A percentile compares a stretch with the other conserved stretches of the same genome.
Evolutionary conservation across 2,797 vertebrate genomes (phyloP).

Genomic region (Euthynnus affinis): DNA sequence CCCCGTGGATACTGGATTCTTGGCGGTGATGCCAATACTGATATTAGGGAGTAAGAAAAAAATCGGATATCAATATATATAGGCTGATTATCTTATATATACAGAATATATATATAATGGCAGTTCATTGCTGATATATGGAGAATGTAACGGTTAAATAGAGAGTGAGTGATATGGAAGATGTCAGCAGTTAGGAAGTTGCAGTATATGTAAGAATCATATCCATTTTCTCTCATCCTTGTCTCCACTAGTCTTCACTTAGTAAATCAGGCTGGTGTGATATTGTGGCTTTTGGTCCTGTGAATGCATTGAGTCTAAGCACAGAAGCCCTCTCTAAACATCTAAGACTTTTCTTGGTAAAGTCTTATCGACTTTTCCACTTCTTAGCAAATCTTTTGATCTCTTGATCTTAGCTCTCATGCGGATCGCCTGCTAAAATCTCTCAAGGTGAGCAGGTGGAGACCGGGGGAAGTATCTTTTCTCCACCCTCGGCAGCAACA

Average conservation of each 20-base stretch:
- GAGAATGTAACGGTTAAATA: neutral
- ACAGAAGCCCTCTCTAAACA: conserved; percentile 32
- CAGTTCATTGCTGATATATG: neutral
- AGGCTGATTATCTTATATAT: too few relatives aligned
- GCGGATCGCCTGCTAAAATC: conserved; percentile 30
- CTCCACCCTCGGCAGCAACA: conserved; percentile 3
- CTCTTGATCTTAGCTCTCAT: conserved; percentile 51
- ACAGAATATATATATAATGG: too few relatives aligned
- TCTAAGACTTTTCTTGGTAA: conserved; percentile 44
- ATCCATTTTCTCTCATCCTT: conserved; percentile 31
- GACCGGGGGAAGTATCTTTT: conserved; percentile 14
- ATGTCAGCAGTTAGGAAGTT: neutral
- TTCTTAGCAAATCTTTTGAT: conserved; percentile 65
- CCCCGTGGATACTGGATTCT: too few relatives aligned
- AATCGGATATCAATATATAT: too few relatives aligned
- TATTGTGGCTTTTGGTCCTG: conserved; percentile 27
- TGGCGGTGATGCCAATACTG: too few relatives aligned
- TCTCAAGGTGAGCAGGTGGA: conserved; percentile 43
- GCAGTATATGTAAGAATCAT: conserved; percentile 12
- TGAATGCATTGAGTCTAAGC: conserved; percentile 42
- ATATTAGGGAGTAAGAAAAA: too few relatives aligned
- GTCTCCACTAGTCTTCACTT: conserved; percentile 44
- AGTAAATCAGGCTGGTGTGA: conserved; percentile 42
- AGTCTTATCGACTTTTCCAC: conserved; percentile 59
- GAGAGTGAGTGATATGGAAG: neutral